These are phyloP conservation scores for Fragum whitleyi DNA, from an alignment of 2,888 invertebrate genomes.

Conservation along the genomic window DNA sequence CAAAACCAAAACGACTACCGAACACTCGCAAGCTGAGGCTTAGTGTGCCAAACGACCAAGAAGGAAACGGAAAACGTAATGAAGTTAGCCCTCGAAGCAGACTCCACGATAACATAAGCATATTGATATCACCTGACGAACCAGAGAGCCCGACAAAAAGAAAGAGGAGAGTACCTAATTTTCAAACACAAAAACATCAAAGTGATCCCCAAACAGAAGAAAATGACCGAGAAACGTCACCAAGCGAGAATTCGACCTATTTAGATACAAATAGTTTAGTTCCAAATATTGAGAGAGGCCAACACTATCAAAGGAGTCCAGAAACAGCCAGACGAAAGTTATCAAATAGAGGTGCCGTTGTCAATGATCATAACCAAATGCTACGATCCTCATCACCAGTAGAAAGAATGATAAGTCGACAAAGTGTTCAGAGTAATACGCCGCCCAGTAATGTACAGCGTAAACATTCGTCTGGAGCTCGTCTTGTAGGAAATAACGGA, in stretches of 20 bases:
- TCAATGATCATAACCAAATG: background rate
- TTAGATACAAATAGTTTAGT: background rate
- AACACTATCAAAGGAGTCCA: conserved; percentile 45
- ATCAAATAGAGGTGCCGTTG: conserved; percentile 3
- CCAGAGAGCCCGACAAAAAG: conserved; percentile 32
- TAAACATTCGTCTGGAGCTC: conserved; percentile 45
- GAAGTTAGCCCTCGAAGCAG: conserved; percentile 11
- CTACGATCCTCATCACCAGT: conserved; percentile 32
- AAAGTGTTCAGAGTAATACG: conserved; percentile 13
- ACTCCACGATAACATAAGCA: conserved; percentile 43
- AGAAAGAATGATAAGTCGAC: conserved; percentile 36
- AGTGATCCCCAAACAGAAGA: background rate
- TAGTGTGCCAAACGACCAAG: background rate
- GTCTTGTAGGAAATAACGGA: conserved; percentile 11
- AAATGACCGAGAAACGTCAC: background rate
- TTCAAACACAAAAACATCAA: background rate
- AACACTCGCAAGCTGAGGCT: conserved; percentile 43
- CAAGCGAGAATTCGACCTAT: background rate
- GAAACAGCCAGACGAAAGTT: conserved; percentile 33
- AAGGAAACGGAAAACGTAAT: background rate
- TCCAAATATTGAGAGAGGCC: background rate
- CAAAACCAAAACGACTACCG: conserved; percentile 65
- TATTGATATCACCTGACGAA: conserved; percentile 55
- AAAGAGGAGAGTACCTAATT: background rate
- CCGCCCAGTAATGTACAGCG: conserved; percentile 25